Evolutionary conservation across 2,113 vertebrate species (phyloP).

Genomic region (Prolemur simus): DNA sequence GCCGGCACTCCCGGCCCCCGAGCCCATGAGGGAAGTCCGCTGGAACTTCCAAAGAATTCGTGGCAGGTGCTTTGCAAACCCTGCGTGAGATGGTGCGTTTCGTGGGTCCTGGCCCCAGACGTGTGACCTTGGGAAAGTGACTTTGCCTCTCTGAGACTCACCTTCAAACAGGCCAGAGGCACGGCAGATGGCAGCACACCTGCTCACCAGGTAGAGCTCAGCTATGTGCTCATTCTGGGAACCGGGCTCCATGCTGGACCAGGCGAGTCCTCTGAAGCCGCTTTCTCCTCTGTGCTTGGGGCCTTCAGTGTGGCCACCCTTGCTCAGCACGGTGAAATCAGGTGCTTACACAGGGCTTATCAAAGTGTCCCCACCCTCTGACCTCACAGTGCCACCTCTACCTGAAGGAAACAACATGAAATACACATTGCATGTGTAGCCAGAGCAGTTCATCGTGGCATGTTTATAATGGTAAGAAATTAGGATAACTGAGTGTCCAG

Average conservation of each 20-base stretch:
- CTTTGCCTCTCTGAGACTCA: neutral
- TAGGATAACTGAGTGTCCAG: neutral
- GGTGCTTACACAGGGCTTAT: rapidly evolving
- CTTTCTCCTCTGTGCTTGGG: neutral
- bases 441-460: rapidly evolving
- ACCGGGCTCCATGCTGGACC: neutral
- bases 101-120: neutral
- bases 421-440: neutral
- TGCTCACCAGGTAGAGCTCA: no score
- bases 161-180: neutral
- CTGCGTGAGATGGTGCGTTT: neutral
- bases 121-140: neutral
- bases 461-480: neutral
- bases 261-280: neutral
- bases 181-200: neutral
- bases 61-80: neutral
- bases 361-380: neutral
- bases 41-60: neutral
- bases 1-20: neutral
- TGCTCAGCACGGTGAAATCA: neutral
- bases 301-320: rapidly evolving
- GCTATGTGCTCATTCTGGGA: neutral
- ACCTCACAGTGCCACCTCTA: neutral
- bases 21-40: rapidly evolving
- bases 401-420: neutral